These are phyloP conservation scores for Eubucco bourcierii DNA, from an alignment of 2,113 vertebrate genomes.

Conservation along the genomic window DNA sequence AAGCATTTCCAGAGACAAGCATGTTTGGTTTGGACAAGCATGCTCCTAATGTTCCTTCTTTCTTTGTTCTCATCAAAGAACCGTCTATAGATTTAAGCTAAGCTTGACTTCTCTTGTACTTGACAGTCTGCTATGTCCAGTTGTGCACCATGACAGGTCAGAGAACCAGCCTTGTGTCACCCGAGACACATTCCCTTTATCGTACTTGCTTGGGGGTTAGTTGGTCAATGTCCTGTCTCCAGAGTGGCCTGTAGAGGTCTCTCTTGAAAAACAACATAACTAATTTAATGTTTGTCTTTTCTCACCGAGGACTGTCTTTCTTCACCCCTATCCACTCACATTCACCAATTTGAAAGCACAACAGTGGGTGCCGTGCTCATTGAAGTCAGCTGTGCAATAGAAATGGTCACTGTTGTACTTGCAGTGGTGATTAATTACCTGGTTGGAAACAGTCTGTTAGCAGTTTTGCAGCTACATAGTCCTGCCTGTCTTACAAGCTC, in stretches of 20 bases:
- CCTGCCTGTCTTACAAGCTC: not conserved
- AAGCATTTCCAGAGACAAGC: not conserved
- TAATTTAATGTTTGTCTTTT: not conserved
- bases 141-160: not conserved
- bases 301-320: not conserved
- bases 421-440: not conserved
- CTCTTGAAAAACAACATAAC: not conserved
- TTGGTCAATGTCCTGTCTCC: not conserved
- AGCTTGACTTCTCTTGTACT: not conserved
- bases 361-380: not conserved
- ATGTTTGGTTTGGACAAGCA: not conserved
- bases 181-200: not conserved
- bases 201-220: not conserved
- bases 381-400: fast-evolving
- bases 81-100: not conserved
- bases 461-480: not conserved
- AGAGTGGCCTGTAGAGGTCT: not conserved
- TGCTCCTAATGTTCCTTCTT: not conserved
- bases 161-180: not conserved
- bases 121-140: not conserved
- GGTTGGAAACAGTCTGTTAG: not conserved
- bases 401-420: not conserved
- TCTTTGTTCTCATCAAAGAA: not conserved
- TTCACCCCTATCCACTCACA: not conserved
- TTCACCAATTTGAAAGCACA: not conserved